These are phyloP conservation scores for Eubasilissa splendida DNA, from an alignment of 2,888 invertebrate genomes.

Conservation along the genomic window DNA sequence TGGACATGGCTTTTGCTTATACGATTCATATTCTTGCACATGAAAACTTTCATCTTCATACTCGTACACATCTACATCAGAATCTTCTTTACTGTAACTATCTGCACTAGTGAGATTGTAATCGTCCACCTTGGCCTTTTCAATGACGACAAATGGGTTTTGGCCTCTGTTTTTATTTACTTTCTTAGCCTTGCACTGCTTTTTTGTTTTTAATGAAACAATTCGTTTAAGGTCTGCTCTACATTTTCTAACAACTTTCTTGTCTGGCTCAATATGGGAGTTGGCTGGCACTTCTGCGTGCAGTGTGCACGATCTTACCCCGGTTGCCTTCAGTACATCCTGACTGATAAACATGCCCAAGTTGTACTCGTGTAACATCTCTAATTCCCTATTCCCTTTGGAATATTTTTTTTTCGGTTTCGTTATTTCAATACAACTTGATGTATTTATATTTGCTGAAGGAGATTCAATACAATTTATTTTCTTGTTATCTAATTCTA, in stretches of 20 bases:
- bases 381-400: constrained; percentile 71
- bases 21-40: constrained; percentile 19
- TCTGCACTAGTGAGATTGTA: not conserved
- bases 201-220: not conserved
- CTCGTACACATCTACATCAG: constrained; percentile 36
- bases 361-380: constrained; percentile 79
- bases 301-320: constrained; percentile 76
- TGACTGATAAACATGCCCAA: constrained; percentile 80
- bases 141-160: constrained; percentile 28
- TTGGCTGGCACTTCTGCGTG: not conserved
- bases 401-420: constrained; percentile 59
- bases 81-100: not conserved
- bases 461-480: not conserved
- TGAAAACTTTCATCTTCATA: constrained; percentile 38
- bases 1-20: constrained; percentile 45
- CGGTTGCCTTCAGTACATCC: constrained; percentile 75
- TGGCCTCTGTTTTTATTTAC: not conserved
- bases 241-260: constrained; percentile 24
- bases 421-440: constrained; percentile 62
- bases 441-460: not conserved
- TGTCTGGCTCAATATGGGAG: not conserved
- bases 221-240: not conserved
- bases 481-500: not conserved
- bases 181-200: not conserved
- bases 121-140: constrained; percentile 17